These are phyloP conservation scores for Somateria mollissima DNA, from an alignment of 2,797 vertebrate species.

Conservation along the genomic window DNA sequence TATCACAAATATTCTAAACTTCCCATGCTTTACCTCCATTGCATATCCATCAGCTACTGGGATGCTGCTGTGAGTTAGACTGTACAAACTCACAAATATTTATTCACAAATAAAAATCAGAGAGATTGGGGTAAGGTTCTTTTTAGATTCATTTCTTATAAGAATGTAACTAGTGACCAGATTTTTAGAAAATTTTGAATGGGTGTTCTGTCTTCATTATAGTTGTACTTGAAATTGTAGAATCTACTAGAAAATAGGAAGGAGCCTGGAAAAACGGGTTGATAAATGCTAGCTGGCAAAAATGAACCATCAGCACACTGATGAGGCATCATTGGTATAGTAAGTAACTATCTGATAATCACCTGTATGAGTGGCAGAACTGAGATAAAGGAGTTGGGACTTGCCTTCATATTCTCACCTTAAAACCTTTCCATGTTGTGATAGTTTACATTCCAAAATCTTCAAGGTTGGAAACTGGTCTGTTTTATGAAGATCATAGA, in stretches of 20 bases:
- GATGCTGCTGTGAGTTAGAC: not conserved
- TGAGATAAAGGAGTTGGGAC: not conserved
- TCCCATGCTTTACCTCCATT: not conserved
- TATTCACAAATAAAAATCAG: not conserved
- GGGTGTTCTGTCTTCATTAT: not conserved
- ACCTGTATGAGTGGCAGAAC: not conserved
- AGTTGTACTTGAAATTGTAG: not conserved
- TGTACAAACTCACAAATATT: not conserved
- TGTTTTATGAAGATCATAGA: not conserved
- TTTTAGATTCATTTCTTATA: not conserved
- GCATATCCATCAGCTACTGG: not conserved
- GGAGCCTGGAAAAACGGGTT: not conserved
- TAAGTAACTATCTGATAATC: not conserved
- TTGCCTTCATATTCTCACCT: not conserved
- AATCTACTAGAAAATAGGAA: not conserved
- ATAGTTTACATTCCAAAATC: not conserved
- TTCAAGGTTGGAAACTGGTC: not conserved
- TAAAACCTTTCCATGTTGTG: not conserved
- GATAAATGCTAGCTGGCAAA: not conserved
- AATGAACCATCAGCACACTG: not conserved
- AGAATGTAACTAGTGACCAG: not conserved
- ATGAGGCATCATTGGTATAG: not conserved
- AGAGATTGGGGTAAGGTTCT: not conserved
- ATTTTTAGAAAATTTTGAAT: not conserved
- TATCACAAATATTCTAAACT: not conserved